Percentiles rank a stretch among this genome's conserved stretches.
Evolutionary conservation across 2,113 vertebrate genomes (phyloP).

Genomic region (Zosterops pallidus): DNA sequence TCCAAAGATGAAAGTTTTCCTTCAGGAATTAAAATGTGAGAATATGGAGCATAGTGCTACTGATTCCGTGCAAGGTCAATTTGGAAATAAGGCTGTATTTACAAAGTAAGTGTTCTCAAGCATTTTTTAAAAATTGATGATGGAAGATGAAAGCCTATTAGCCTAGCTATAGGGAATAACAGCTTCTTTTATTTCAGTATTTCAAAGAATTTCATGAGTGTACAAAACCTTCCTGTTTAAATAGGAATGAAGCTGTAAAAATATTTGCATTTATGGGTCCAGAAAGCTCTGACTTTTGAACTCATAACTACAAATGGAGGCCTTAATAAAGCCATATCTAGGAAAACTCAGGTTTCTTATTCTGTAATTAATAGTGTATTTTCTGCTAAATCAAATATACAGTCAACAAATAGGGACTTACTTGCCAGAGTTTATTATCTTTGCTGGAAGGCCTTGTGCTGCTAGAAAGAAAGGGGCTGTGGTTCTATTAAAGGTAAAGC

Average conservation of each 20-base stretch:
- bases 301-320: background rate
- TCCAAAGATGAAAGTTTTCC: slow-evolving; percentile 37
- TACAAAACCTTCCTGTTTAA: slow-evolving; percentile 44
- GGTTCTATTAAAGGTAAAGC: background rate
- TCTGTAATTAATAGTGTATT: slow-evolving; percentile 12
- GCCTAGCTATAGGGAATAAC: slow-evolving; percentile 38
- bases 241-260: slow-evolving; percentile 58
- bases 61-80: background rate
- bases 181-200: slow-evolving; percentile 52
- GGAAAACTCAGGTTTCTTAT: slow-evolving; percentile 18
- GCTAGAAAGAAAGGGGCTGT: background rate
- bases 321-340: background rate
- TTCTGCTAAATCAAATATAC: slow-evolving; percentile 30
- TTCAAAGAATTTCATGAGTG: slow-evolving; percentile 53
- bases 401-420: background rate
- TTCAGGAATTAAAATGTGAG: background rate
- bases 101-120: slow-evolving; percentile 32
- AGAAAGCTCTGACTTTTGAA: slow-evolving; percentile 48
- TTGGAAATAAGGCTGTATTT: slow-evolving; percentile 28
- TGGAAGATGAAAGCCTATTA: slow-evolving; percentile 47
- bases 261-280: slow-evolving; percentile 33
- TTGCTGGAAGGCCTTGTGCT: background rate
- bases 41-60: background rate
- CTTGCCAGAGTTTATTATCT: background rate
- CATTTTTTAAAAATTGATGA: slow-evolving; percentile 12